These are phyloP conservation scores for Leptura quadrifasciata DNA, from an alignment of 2,888 invertebrate species.

Conservation along the genomic window DNA sequence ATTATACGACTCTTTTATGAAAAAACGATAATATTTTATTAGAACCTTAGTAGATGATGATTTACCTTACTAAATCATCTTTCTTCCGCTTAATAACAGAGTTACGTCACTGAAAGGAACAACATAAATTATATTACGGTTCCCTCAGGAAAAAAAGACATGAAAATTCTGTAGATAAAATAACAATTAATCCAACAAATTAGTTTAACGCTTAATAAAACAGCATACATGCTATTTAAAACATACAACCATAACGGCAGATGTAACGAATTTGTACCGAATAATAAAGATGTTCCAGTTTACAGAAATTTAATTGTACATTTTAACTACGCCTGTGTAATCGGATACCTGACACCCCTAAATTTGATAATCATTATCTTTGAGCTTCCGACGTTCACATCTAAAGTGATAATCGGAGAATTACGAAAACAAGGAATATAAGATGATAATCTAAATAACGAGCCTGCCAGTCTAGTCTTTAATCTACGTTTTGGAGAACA, in stretches of 20 bases:
- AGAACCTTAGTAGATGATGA: too few relatives aligned
- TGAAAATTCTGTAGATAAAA: too few relatives aligned
- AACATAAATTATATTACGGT: too few relatives aligned
- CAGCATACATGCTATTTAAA: background rate
- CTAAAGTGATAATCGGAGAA: background rate
- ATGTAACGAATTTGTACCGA: background rate
- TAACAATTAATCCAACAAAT: too few relatives aligned
- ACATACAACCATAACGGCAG: background rate
- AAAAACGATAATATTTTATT: too few relatives aligned
- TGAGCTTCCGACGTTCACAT: background rate
- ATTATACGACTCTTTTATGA: too few relatives aligned
- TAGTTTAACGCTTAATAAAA: too few relatives aligned
- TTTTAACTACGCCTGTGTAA: background rate
- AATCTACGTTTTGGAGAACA: background rate
- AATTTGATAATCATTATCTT: background rate
- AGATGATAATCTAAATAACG: conserved; percentile 1
- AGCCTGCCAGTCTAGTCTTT: background rate
- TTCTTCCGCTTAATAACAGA: too few relatives aligned
- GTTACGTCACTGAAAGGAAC: too few relatives aligned
- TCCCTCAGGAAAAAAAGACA: too few relatives aligned
- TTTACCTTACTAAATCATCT: too few relatives aligned
- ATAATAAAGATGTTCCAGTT: background rate
- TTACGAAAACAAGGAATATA: background rate
- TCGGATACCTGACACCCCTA: conserved; percentile 1
- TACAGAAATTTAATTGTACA: conserved; percentile 1